A percentile compares a stretch with the other conserved stretches of the same genome.
These are phyloP conservation scores for Oryzias melastigma DNA, from an alignment of 2,113 vertebrate genomes.

Conservation along the genomic window DNA sequence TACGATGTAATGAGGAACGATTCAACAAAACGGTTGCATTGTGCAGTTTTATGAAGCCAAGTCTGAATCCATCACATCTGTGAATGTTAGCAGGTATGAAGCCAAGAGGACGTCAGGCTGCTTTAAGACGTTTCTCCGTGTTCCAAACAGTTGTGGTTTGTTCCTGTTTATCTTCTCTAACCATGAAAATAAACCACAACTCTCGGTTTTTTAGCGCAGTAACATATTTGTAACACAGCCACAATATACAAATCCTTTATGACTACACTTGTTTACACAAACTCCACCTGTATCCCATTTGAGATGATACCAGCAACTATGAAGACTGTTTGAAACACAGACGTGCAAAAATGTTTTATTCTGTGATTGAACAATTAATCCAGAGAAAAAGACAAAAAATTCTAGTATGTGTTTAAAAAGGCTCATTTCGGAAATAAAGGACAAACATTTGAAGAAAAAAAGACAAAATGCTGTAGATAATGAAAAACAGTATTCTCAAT, in stretches of 20 bases:
- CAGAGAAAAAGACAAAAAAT: too few species aligned
- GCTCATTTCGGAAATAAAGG: too few species aligned
- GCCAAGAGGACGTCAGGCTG: slow-evolving; percentile 3
- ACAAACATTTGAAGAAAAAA: too few species aligned
- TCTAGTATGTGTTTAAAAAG: too few species aligned
- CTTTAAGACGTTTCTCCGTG: background rate
- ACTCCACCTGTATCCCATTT: too few species aligned
- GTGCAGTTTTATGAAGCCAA: slow-evolving; percentile 1
- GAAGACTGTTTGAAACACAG: too few species aligned
- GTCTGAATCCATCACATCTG: background rate
- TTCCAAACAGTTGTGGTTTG: background rate
- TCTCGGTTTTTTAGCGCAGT: background rate
- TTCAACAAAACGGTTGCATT: background rate
- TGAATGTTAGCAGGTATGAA: slow-evolving; percentile 12
- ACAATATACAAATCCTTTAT: background rate
- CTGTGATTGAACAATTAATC: too few species aligned
- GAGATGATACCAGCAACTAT: too few species aligned
- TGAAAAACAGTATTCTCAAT: too few species aligned
- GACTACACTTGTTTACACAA: background rate
- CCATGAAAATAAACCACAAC: background rate
- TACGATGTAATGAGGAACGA: slow-evolving; percentile 11
- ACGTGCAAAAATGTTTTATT: too few species aligned
- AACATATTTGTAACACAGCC: background rate
- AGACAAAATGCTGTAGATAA: too few species aligned
- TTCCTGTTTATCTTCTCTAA: background rate